Conservation (phyloP, 2,888 invertebrate species). For the Taenaris catops region DNA sequence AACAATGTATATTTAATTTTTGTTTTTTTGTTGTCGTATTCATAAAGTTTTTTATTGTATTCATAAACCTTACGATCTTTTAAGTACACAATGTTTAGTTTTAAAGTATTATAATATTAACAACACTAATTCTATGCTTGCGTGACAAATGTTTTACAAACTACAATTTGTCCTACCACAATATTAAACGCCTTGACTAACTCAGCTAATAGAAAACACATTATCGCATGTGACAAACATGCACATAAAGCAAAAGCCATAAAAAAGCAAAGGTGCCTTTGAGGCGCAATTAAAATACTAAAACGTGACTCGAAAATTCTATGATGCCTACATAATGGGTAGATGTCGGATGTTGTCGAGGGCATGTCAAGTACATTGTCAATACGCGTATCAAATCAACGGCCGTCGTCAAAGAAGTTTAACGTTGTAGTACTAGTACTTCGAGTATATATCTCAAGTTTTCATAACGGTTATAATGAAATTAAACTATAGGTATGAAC, state of each 20-base stretch:
- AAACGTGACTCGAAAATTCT: slow-evolving; percentile 50
- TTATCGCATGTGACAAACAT: slow-evolving; percentile 39
- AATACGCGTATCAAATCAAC: slow-evolving; percentile 25
- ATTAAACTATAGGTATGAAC: too few relatives aligned
- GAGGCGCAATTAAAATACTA: slow-evolving; percentile 44
- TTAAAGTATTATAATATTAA: neutral
- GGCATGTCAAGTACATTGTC: slow-evolving; percentile 21
- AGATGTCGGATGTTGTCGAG: slow-evolving; percentile 20
- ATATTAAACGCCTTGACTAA: slow-evolving; percentile 8
- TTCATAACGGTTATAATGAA: too few relatives aligned
- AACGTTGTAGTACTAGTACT: too few relatives aligned
- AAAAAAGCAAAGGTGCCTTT: slow-evolving; percentile 62
- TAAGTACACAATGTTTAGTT: neutral
- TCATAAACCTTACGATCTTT: neutral
- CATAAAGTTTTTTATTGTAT: neutral
- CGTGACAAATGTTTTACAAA: slow-evolving; percentile 3
- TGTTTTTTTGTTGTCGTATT: neutral
- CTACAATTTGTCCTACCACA: slow-evolving; percentile 14
- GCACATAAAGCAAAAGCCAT: slow-evolving; percentile 29
- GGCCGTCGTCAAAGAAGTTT: slow-evolving; percentile 13
- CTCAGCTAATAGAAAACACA: slow-evolving; percentile 23
- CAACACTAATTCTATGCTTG: neutral
- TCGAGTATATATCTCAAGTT: too few relatives aligned
- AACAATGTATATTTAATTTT: too few relatives aligned
- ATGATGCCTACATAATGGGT: slow-evolving; percentile 25